Evolutionary conservation across 2,113 vertebrate species (phyloP), one percentile per base, ranked within the genome.

Genomic region (Bujurquina vittata): DNA sequence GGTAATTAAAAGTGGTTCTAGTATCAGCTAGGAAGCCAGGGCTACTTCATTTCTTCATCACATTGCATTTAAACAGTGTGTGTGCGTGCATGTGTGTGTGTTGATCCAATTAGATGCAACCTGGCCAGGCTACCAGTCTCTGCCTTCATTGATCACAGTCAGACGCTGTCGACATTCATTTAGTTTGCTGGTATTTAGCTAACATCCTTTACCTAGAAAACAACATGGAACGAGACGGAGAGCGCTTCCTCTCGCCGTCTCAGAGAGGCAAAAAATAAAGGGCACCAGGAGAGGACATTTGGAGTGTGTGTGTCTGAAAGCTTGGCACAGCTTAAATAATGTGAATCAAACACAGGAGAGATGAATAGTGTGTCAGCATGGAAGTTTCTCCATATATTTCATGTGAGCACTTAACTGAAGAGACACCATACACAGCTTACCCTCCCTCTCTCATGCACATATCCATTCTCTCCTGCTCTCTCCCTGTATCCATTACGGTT

Each of bases 31-130:
- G 77, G 40, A 43, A 60, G 57, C 57, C 61, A 84, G 78, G 78
- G 80, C 79, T 33, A 5, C 31, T 33, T 33, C 31, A 33, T 33
- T 54, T 86, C 61, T 88, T 89, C 80, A 87, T 89, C 79, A 88
- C 82, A 83, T 83, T 83, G 80, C 57, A 40, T 76, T 81, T 69
- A 89, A 79, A 77, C 77, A 55, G 65, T 65, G 61, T n/a, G 52
- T 65, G 74, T 31, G 82, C 57, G 72, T 65, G 56, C 75, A 75
- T 69, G 75, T 69, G 59, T 37, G 60, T 37, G 76, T 49, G 54
- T 74, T 84, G 63, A 88, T 89, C 65, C 86, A 81, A 84, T 91
- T 89, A 89, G 60, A 84, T 77, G 76, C 77, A 80, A 86, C 85
- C 80, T 84, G 83, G 77, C 73, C 82, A 58, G 55, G 54, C 55